These are phyloP conservation scores for Phalanger gymnotis DNA, from an alignment of 2,797 vertebrate genomes.

Conservation along the genomic window DNA sequence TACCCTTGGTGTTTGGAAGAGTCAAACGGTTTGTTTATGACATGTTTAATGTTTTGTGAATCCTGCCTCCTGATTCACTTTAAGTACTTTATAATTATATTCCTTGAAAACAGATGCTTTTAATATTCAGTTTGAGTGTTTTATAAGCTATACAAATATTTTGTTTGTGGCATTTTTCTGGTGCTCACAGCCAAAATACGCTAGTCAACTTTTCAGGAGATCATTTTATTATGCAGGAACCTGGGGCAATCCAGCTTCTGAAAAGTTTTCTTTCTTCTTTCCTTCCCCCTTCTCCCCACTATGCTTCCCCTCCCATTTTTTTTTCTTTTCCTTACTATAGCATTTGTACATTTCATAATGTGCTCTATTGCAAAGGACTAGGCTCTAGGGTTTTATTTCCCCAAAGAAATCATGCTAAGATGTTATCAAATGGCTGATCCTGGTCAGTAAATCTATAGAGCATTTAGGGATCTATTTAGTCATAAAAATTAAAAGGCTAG, in stretches of 20 bases:
- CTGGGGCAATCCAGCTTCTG: constrained; percentile 58
- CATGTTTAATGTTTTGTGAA: constrained; percentile 78
- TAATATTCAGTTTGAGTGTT: constrained; percentile 81
- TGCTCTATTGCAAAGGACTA: constrained; percentile 40
- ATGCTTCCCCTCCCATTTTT: background rate
- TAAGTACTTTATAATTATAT: constrained; percentile 83
- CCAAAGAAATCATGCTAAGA: constrained; percentile 31
- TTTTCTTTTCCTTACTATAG: constrained; percentile 18
- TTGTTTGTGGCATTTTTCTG: constrained; percentile 82
- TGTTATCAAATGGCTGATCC: constrained; percentile 8
- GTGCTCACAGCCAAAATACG: constrained; percentile 78
- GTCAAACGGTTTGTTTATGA: constrained; percentile 79
- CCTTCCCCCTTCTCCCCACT: background rate
- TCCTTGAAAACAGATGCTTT: constrained; percentile 84
- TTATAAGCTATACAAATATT: constrained; percentile 84
- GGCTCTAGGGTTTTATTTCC: constrained; percentile 37
- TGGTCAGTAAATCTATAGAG: background rate
- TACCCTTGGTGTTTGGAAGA: constrained; percentile 73
- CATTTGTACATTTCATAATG: constrained; percentile 29
- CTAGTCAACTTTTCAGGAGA: constrained; percentile 76
- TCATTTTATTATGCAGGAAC: constrained; percentile 77
- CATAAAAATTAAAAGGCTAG: background rate
- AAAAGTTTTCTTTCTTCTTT: constrained; percentile 40
- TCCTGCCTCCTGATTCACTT: constrained; percentile 80
- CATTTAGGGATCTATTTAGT: background rate